A percentile compares a stretch with the other conserved stretches of the same genome.
phyloP scores from a whole-genome alignment of 2,888 invertebrate genomes.

The Lapara coniferarum region DNA sequence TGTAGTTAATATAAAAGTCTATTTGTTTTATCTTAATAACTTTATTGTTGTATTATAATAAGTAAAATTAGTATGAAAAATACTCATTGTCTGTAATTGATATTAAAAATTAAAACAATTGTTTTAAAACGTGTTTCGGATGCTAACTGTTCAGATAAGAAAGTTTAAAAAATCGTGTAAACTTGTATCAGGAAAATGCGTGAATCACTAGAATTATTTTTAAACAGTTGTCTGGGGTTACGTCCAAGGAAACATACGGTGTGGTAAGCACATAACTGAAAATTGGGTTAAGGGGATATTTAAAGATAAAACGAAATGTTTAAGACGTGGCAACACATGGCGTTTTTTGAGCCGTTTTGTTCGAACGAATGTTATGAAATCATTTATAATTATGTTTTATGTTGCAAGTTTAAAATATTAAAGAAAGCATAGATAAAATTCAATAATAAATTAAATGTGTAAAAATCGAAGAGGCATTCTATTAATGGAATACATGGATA shows the following conservation, averaged over 20 bases:
- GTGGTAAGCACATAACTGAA: conserved; percentile 27
- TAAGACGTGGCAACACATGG: conserved; percentile 20
- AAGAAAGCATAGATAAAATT: not conserved
- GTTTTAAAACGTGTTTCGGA: not conserved
- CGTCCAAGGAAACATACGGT: conserved; percentile 31
- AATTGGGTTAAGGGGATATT: conserved; percentile 27
- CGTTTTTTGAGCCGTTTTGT: conserved; percentile 2
- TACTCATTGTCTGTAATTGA: no score
- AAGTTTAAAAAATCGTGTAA: not conserved
- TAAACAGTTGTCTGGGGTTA: conserved; percentile 34
- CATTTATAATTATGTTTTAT: not conserved
- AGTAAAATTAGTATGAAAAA: not conserved
- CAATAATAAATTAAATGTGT: no score
- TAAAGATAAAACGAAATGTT: conserved; percentile 24
- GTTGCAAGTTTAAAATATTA: not conserved
- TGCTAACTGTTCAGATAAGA: not conserved
- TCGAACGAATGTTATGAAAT: conserved; percentile 4
- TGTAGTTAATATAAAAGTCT: no score
- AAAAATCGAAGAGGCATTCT: no score
- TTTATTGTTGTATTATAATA: not conserved
- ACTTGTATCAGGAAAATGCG: conserved; percentile 3
- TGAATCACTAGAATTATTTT: conserved; percentile 36
- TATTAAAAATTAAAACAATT: no score
- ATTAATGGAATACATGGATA: no score
- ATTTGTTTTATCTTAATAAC: no score